Evolutionary conservation across 2,888 invertebrate genomes (phyloP).

Genomic region (Plusia festucae): DNA sequence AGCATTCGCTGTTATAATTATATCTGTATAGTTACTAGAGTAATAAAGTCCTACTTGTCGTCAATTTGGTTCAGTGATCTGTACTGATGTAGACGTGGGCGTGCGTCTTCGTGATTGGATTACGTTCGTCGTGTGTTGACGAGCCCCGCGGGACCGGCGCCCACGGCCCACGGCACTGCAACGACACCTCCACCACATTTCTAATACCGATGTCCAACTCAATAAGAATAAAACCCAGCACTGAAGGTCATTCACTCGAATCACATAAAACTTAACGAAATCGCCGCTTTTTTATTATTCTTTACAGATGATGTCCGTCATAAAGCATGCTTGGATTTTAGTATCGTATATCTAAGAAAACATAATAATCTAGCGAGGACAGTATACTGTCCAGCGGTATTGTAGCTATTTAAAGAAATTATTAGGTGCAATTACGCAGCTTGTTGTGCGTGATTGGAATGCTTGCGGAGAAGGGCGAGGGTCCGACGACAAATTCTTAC

Average conservation of each 20-base stretch:
- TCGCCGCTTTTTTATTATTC: slow-evolving; percentile 69
- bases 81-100: slow-evolving; percentile 66
- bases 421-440: slow-evolving; percentile 88
- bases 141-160: slow-evolving; percentile 89
- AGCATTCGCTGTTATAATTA: not conserved
- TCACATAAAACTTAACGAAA: slow-evolving; percentile 70
- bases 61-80: slow-evolving; percentile 39
- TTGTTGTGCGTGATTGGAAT: slow-evolving; percentile 89
- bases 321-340: slow-evolving; percentile 59
- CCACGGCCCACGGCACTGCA: slow-evolving; percentile 74
- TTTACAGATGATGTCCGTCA: slow-evolving; percentile 64
- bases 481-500: slow-evolving; percentile 88
- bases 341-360: slow-evolving; percentile 48
- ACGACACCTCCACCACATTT: slow-evolving; percentile 74
- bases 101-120: slow-evolving; percentile 90
- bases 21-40: not conserved
- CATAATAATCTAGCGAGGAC: slow-evolving; percentile 18
- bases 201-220: slow-evolving; percentile 74
- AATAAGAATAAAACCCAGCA: slow-evolving; percentile 77
- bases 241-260: slow-evolving; percentile 66
- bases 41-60: slow-evolving; percentile 15
- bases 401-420: slow-evolving; percentile 87
- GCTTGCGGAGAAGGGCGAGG: slow-evolving; percentile 71
- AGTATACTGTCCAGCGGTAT: slow-evolving; percentile 55
- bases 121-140: slow-evolving; percentile 89